Base-by-base conservation (phyloP, 2,888 invertebrate species). In the Torymus auratus region DNA sequence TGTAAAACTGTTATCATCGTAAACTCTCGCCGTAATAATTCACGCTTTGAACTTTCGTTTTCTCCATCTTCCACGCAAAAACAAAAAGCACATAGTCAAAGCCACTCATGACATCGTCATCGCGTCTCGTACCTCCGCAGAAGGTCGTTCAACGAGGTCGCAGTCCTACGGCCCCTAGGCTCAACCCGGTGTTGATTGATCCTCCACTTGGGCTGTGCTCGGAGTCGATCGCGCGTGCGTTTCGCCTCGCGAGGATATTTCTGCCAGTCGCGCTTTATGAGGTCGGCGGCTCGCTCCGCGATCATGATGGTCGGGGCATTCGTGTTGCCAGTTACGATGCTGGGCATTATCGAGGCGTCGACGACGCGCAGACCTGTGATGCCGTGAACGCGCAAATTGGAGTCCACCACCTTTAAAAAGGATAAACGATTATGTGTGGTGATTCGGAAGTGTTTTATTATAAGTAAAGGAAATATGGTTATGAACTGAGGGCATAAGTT, bases 251-350 rank as follows among this genome's bases (percentile, higher is more conserved):
- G n/a, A 3, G 4, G 55, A 14, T n/a, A 13, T 2, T 58, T 15
- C 12, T 14, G 14, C 87, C 95, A 95, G 84, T 95, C 95, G 88
- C 94, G 93, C 88, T 96, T 96, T 84, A 97, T 96, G 93, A 97
- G 94, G 86, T 96, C 96, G 0, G 96, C 93, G 0, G 94, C 96
- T 86, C 95, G 96, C 87, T 97, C 96, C 0, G 95, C 96, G 62
- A 97, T 95, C 96, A 96, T 96, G 64, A 96, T 94, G 0, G 93
- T 93, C 0, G 96, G 96, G 0, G 96, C 96, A 86, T 96, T 96
- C 0, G 96, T 96, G 87, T 97, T 96, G 0, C 96, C 96, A 53
- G 93, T 95, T 0, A 94, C 92, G 74, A 97, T 95, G 1, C 91
- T 93, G 0, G 97, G 97, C 95, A 97, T 96, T 20, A 97, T 93